Percentiles rank a stretch among this genome's conserved stretches.
Evolutionary conservation across 2,113 vertebrate genomes (phyloP).

Genomic region (Lampris incognitus): DNA sequence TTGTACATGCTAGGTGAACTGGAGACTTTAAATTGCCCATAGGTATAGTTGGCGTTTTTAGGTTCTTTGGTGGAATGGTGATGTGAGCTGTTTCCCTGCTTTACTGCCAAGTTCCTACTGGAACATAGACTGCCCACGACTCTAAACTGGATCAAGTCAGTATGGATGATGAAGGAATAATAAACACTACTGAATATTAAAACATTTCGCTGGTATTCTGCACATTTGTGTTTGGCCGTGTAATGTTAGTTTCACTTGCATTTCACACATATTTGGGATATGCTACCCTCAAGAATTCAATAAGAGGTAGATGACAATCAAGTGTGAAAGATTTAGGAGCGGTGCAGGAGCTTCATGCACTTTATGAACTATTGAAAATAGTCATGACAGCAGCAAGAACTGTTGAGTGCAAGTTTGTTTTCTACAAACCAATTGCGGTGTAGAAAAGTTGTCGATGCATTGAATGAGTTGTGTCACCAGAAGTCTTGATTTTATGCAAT

Average conservation of each 20-base stretch:
- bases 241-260: background rate
- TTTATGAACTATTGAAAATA: constrained; percentile 20
- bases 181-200: too few relatives aligned
- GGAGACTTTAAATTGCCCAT: too few relatives aligned
- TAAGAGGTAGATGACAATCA: background rate
- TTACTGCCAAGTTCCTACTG: too few relatives aligned
- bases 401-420: constrained; percentile 16
- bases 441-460: constrained; percentile 14
- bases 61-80: too few relatives aligned
- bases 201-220: too few relatives aligned
- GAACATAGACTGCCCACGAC: too few relatives aligned
- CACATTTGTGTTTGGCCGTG: background rate
- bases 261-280: background rate
- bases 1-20: too few relatives aligned
- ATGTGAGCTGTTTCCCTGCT: too few relatives aligned
- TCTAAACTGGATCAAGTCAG: too few relatives aligned
- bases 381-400: constrained; percentile 17
- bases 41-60: too few relatives aligned
- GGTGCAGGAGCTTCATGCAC: constrained; percentile 34
- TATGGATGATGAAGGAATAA: too few relatives aligned
- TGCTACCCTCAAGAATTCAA: background rate
- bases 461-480: constrained; percentile 48
- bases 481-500: constrained; percentile 33
- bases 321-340: constrained; percentile 15
- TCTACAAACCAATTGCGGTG: constrained; percentile 31